These are phyloP conservation scores for Philotrypesis tridentata DNA, from an alignment of 1,140 invertebrate species.

Conservation along the genomic window DNA sequence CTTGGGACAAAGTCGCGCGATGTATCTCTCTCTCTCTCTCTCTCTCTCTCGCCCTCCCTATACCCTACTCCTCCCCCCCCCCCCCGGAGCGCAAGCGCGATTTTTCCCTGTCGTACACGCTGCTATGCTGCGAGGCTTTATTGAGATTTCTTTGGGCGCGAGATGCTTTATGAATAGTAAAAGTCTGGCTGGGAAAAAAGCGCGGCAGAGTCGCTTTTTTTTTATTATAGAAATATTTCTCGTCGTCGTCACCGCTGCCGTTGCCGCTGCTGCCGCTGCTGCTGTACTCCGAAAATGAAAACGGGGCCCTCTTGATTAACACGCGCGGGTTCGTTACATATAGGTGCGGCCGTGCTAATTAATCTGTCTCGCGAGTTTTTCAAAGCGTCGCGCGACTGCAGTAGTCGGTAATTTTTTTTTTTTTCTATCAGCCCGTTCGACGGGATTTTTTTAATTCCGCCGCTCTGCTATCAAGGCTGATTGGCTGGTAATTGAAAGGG, in stretches of 20 bases:
- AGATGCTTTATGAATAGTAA: constrained; percentile 50
- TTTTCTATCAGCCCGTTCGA: neutral
- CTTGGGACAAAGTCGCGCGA: neutral
- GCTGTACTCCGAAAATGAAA: constrained; percentile 16
- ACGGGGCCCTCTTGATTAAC: constrained; percentile 29
- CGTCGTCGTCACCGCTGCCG: neutral
- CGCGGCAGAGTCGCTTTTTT: constrained; percentile 28
- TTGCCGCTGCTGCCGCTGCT: neutral
- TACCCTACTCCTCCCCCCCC: too few relatives aligned
- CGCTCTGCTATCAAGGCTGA: neutral
- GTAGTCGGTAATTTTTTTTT: too few relatives aligned
- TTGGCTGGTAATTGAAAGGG: neutral
- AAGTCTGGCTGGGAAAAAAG: constrained; percentile 23
- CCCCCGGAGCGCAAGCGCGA: too few relatives aligned
- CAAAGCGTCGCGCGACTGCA: neutral
- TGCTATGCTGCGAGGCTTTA: constrained; percentile 45
- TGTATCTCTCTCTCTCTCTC: constrained; percentile 9
- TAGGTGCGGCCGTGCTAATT: constrained; percentile 28
- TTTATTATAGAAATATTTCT: constrained; percentile 11
- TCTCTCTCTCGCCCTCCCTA: too few relatives aligned
- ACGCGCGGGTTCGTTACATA: neutral
- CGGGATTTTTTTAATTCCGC: neutral
- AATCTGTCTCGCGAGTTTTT: constrained; percentile 7
- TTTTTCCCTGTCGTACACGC: constrained; percentile 38
- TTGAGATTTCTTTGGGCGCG: constrained; percentile 43